Evolutionary conservation across 2,888 invertebrate species (phyloP), one percentile per base, ranked within the genome.

Genomic region (Mesorhabditis sp.): DNA sequence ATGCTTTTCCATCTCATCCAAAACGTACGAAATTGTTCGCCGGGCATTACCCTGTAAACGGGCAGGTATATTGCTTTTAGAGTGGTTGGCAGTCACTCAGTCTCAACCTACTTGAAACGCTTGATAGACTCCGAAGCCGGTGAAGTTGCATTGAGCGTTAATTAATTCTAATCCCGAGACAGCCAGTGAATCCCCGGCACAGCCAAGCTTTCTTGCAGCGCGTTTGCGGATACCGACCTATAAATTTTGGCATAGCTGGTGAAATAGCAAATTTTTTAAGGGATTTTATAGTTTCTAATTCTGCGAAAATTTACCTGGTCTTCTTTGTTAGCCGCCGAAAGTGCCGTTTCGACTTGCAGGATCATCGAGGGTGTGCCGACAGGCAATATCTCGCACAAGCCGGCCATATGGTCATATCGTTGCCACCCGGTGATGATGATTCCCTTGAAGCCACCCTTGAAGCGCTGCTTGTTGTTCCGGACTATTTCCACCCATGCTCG

Each of bases 371-470:
- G 75, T 6, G 80, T 80, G 69, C 82, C 83, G 43, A 86, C 86
- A 6, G 88, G 88, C 10, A 88, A 78, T 43, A 87, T 80, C 73
- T 88, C 88, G 84, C 88, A 88, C 61, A 88, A 76, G 3, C 86
- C 84, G 5, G 88, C 85, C 79, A 86, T 87, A 75, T 88, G 88
- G 75, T 88, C 88, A 79, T 87, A 88, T 72, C 87, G 83, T 74
- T 87, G 87, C 88, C 88, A 88, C 41, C 88, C 88, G 58, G 88
- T 88, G 42, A 88, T 67, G 43, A 86, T 86, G 64, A 86, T 85
- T 7, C 88, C 88, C 58, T 85, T 76, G 72, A 88, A 83, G 43
- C 79, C 80, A 45, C 75, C 72, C n/a, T 66, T 69, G 72, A 76
- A 77, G n/a, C 58, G 58, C n/a, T 50, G 58, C 58, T 50, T 50